phyloP scores from a whole-genome alignment of 2,113 vertebrate species.

The Catagonus wagneri region DNA sequence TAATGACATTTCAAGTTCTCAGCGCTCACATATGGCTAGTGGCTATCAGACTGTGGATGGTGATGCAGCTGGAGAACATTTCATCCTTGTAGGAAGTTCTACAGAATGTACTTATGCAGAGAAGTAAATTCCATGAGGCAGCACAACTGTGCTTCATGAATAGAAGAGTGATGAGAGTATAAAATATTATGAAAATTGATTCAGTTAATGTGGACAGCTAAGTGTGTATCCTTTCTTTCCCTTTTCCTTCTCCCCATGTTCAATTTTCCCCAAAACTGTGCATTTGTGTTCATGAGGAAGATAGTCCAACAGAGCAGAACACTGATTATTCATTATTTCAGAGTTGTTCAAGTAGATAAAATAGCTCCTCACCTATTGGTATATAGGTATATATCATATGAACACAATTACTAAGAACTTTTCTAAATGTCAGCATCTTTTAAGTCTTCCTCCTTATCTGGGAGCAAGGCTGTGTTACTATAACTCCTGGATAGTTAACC shows the following conservation, averaged over 20 bases:
- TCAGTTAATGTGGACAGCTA: not conserved
- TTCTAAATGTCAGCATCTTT: constrained; percentile 36
- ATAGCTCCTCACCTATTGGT: constrained; percentile 37
- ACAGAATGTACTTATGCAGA: not conserved
- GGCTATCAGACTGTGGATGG: not conserved
- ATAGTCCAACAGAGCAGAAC: not conserved
- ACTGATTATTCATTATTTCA: constrained; percentile 31
- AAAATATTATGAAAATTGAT: not conserved
- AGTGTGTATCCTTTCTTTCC: not conserved
- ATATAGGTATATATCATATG: constrained; percentile 34
- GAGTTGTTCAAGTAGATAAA: constrained; percentile 6
- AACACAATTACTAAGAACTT: constrained; percentile 51
- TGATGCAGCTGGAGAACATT: not conserved
- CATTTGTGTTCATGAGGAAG: constrained; percentile 10
- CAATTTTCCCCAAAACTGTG: constrained; percentile 1
- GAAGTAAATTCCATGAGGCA: not conserved
- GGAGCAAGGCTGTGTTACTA: constrained; percentile 35
- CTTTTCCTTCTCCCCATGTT: not conserved
- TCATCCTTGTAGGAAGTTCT: not conserved
- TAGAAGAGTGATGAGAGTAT: not conserved
- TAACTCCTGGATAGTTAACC: constrained; percentile 33
- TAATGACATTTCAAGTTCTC: not conserved
- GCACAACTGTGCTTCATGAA: not conserved
- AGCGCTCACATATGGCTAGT: not conserved
- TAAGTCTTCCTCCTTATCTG: not conserved